phyloP scores from a whole-genome alignment of 2,888 invertebrate species.

The Lamproptera curius region DNA sequence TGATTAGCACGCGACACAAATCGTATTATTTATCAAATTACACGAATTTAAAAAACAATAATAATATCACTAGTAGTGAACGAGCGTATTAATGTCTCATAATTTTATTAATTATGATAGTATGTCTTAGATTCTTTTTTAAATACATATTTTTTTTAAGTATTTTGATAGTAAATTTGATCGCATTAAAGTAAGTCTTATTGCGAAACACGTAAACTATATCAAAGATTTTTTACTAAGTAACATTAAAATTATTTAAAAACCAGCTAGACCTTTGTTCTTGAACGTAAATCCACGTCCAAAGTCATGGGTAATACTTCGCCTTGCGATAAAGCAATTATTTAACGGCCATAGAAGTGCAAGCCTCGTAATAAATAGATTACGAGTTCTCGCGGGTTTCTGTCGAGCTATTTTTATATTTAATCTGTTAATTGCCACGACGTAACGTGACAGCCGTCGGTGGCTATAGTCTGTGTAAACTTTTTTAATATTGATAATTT shows the following conservation, averaged over 20 bases:
- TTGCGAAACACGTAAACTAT: too few species aligned
- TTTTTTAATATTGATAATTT: too few species aligned
- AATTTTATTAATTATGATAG: too few species aligned
- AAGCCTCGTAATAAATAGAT: constrained; percentile 6
- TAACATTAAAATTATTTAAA: too few species aligned
- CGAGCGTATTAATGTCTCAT: too few species aligned
- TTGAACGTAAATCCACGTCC: neutral
- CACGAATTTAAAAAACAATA: too few species aligned
- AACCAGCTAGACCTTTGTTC: neutral
- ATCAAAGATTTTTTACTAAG: too few species aligned
- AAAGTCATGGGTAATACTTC: neutral
- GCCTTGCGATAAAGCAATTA: neutral
- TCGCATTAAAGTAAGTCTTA: neutral
- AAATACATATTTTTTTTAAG: neutral
- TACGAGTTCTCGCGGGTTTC: neutral
- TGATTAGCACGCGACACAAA: too few species aligned
- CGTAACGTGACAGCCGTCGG: neutral
- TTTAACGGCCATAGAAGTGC: constrained; percentile 8
- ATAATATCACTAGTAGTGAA: too few species aligned
- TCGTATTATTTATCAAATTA: too few species aligned
- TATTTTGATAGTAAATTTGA: neutral
- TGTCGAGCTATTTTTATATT: constrained; percentile 3
- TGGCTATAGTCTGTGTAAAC: too few species aligned
- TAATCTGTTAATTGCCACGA: neutral
- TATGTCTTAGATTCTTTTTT: too few species aligned